Evolutionary conservation across 1,140 invertebrate species (phyloP).

Genomic region (Bombus superbus): DNA sequence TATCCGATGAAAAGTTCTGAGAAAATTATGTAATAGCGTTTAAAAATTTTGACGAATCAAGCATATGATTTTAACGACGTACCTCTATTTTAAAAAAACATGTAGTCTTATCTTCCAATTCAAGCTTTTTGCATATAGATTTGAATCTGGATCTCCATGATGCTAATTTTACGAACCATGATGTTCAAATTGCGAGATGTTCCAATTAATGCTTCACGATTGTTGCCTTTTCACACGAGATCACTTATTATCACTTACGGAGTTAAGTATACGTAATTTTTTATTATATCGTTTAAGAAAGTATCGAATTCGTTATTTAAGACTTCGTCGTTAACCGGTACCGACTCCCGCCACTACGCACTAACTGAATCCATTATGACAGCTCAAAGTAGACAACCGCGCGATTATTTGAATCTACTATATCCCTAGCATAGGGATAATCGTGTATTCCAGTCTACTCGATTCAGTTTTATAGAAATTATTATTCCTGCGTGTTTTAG

Average conservation of each 20-base stretch:
- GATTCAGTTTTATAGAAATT: conserved; percentile 11
- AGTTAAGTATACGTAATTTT: not conserved
- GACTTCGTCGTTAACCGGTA: not conserved
- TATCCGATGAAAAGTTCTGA: conserved; percentile 72
- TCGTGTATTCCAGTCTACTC: not conserved
- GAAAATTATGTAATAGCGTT: conserved; percentile 71
- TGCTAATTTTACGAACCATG: not conserved
- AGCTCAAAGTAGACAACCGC: not conserved
- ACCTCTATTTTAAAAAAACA: not conserved
- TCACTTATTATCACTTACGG: not conserved
- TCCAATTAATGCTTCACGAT: not conserved
- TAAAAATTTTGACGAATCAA: not conserved
- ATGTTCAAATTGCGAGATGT: not conserved
- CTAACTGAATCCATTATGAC: not conserved
- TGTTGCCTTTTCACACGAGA: conserved; percentile 7
- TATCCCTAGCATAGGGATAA: not conserved
- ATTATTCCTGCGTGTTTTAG: not conserved
- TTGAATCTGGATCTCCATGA: not conserved
- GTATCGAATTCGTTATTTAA: no score
- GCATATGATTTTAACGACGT: not conserved
- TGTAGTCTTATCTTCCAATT: not conserved
- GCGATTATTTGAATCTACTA: not conserved
- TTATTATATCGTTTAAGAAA: not conserved
- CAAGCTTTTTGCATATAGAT: not conserved
- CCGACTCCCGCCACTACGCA: not conserved